A percentile compares a stretch with the other conserved stretches of the same genome.
phyloP scores from a whole-genome alignment of 2,888 invertebrate genomes.

The Aporophyla nigra region DNA sequence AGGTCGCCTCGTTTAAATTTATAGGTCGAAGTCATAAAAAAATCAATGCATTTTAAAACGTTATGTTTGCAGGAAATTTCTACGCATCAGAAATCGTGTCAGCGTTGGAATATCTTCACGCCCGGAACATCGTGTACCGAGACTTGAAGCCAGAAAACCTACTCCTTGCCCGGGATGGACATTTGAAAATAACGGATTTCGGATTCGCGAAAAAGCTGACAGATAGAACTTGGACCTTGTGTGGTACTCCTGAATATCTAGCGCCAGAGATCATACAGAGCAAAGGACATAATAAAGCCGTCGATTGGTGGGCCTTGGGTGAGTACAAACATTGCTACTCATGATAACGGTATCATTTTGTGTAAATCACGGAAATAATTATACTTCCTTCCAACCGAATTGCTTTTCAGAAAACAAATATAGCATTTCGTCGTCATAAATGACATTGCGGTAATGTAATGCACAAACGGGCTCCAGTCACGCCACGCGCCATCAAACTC shows the following conservation, averaged over 20 bases:
- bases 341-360: constrained; percentile 31
- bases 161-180: constrained; percentile 97
- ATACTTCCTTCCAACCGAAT: constrained; percentile 51
- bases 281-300: constrained; percentile 99
- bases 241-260: constrained; percentile 99
- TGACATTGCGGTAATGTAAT: constrained; percentile 58
- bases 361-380: constrained; percentile 47
- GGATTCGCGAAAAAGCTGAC: constrained; percentile 98
- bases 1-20: constrained; percentile 36
- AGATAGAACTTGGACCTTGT: constrained; percentile 98
- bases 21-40: constrained; percentile 46
- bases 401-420: constrained; percentile 60
- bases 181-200: constrained; percentile 99
- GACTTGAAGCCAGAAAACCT: constrained; percentile 99
- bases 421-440: constrained; percentile 61
- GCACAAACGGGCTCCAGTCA: constrained; percentile 60
- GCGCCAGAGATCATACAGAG: constrained; percentile 99
- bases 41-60: constrained; percentile 54
- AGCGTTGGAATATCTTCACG: constrained; percentile 98
- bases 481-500: constrained; percentile 68
- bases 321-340: constrained; percentile 68
- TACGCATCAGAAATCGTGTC: constrained; percentile 98
- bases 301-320: constrained; percentile 99
- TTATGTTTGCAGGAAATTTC: constrained; percentile 93
- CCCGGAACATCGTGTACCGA: constrained; percentile 95